Percentiles rank a stretch among this genome's conserved stretches.
These are phyloP conservation scores for Acronicta aceris DNA, from an alignment of 2,888 invertebrate species.

Conservation along the genomic window DNA sequence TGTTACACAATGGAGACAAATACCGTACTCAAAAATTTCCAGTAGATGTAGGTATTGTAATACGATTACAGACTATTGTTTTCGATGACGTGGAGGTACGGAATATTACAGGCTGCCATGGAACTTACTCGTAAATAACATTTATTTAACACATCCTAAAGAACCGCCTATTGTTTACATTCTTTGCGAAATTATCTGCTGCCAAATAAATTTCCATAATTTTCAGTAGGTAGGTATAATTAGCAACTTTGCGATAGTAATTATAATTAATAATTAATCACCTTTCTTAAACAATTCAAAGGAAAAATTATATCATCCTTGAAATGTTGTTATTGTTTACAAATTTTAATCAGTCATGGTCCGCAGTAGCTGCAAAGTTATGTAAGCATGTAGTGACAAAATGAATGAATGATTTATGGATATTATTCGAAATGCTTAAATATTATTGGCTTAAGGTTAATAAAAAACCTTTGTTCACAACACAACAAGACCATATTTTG, in stretches of 20 bases:
- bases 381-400: not conserved
- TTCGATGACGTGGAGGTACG: not conserved
- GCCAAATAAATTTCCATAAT: not conserved
- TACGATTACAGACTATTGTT: not conserved
- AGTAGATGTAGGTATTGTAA: not conserved
- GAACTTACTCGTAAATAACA: conserved; percentile 1
- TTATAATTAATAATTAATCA: conserved; percentile 4
- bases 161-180: not conserved
- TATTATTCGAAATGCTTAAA: not conserved
- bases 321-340: conserved; percentile 24
- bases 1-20: conserved; percentile 2
- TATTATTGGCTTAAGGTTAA: not conserved
- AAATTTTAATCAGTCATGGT: conserved; percentile 13
- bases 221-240: not conserved
- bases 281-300: not conserved
- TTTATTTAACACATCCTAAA: conserved; percentile 8
- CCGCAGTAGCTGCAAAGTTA: not conserved
- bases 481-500: not conserved
- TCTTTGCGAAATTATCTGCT: not conserved
- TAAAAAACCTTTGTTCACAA: not conserved
- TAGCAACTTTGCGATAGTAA: not conserved
- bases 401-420: not conserved
- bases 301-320: conserved; percentile 13
- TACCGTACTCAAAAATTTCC: not conserved
- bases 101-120: not conserved